phyloP scores from a whole-genome alignment of 2,888 invertebrate species.

The Lissonota sp. region DNA sequence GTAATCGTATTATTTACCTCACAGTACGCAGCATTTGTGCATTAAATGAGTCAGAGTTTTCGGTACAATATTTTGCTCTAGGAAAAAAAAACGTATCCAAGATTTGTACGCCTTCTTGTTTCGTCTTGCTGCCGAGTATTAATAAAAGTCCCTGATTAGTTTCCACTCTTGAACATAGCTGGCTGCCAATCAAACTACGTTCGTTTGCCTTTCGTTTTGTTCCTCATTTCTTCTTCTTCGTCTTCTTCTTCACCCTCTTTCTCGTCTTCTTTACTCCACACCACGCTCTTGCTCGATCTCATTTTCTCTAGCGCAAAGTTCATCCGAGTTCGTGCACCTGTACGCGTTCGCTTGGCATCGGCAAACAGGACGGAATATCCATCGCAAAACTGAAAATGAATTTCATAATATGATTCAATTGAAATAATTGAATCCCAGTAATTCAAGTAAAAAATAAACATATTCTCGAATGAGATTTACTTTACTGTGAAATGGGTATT shows the following conservation, averaged over 20 bases:
- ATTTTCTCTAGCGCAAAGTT: constrained; percentile 56
- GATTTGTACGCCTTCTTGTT: not conserved
- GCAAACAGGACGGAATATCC: not conserved
- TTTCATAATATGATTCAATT: no score
- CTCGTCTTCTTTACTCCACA: constrained; percentile 17
- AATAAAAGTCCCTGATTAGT: constrained; percentile 26
- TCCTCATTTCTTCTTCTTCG: constrained; percentile 5
- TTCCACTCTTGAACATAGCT: constrained; percentile 20
- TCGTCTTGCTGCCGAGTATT: not conserved
- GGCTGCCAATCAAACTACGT: constrained; percentile 31
- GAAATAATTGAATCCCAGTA: no score
- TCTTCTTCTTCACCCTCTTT: constrained; percentile 2
- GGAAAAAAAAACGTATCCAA: no score
- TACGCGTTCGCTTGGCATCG: constrained; percentile 30
- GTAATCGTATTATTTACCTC: no score
- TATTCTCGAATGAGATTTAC: no score
- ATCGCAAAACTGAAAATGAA: no score
- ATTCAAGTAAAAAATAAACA: no score
- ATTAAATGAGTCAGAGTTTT: no score
- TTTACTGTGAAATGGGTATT: no score
- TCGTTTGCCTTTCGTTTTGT: constrained; percentile 21
- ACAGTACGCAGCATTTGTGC: no score
- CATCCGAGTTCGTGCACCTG: constrained; percentile 62
- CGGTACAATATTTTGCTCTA: no score
- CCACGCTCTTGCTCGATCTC: constrained; percentile 34